A percentile compares a stretch with the other conserved stretches of the same genome.
Conservation (phyloP, 2,113 vertebrate species). For the Seriola dumerili region DNA sequence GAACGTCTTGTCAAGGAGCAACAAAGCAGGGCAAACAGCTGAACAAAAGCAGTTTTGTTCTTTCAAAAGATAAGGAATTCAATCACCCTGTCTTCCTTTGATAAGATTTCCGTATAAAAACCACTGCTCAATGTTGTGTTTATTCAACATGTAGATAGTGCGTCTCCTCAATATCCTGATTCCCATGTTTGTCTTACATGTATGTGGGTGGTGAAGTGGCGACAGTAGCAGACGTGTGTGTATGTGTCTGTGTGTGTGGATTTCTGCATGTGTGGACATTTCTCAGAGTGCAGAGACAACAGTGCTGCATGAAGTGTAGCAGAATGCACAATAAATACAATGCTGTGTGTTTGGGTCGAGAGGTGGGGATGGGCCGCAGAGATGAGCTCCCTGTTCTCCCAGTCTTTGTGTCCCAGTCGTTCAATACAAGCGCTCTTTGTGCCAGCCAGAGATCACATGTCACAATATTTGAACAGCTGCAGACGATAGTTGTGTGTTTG, state of each 20-base stretch:
- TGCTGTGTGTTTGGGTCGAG: slow-evolving; percentile 32
- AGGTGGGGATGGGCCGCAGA: slow-evolving; percentile 19
- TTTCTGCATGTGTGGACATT: slow-evolving; percentile 23
- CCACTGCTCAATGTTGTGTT: slow-evolving; percentile 20
- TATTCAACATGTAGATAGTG: slow-evolving; percentile 32
- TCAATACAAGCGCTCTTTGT: slow-evolving; percentile 81
- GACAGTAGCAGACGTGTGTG: neutral
- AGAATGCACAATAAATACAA: slow-evolving; percentile 24
- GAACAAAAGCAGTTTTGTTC: slow-evolving; percentile 53
- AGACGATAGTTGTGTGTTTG: slow-evolving; percentile 63
- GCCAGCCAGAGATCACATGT: slow-evolving; percentile 79
- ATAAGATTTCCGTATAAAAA: slow-evolving; percentile 28
- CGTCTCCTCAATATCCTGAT: slow-evolving; percentile 31
- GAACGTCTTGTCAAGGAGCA: slow-evolving; percentile 22
- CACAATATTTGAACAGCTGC: slow-evolving; percentile 88
- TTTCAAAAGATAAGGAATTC: slow-evolving; percentile 40
- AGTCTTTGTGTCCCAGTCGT: slow-evolving; percentile 67
- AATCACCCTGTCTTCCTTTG: slow-evolving; percentile 27
- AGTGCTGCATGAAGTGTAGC: neutral
- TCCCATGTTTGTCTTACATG: slow-evolving; percentile 33
- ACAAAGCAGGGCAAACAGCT: slow-evolving; percentile 26
- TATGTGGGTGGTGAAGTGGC: neutral
- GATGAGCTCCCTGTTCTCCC: slow-evolving; percentile 66
- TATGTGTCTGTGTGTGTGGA: neutral
- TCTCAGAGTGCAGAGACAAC: slow-evolving; percentile 15